Evolutionary conservation across 2,113 vertebrate genomes (phyloP), one percentile per base, ranked within the genome.

Genomic region (Sorex araneus): DNA sequence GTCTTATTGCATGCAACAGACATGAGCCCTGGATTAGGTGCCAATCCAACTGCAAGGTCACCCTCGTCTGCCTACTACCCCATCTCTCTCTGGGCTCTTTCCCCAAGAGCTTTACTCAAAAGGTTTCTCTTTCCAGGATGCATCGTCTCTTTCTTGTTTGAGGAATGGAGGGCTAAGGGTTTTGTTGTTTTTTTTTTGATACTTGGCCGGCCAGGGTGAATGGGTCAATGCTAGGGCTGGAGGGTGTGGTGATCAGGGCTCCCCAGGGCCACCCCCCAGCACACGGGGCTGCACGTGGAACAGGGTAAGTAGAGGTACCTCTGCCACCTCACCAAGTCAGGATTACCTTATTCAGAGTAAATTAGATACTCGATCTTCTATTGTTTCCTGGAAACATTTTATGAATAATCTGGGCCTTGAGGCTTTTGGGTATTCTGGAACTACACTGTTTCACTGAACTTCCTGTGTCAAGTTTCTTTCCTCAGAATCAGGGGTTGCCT

Each of bases 11-110:
- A 60, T 74, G 63, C 10, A 30, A 66, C 8, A 34, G 8, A 3
- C 19, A 36, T 4, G 25, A 40, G 0, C 0, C 4, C n/a, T 4
- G 4, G 3, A 9, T 27, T 11, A 40, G 40, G 36, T 30, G 36
- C 7, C 36, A n/a, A 21, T 66, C 23, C 54, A 69, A 34, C 40
- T 23, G 74, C 34, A 70, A 69, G n/a, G 7, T 3, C 27, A 19
- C 30, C 30, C 9, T 11, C 12, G 21, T 28, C 82, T 78, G 12
- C 57, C 19, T 19, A 60, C 57, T 60, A 19, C 16, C 21, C 57
- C 57, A 21, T 2, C 16, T 16, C 13, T 81, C 60, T 45, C 63
- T 40, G 40, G 63, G 6, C 3, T 45, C n/a, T 50, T 50, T 23
- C 67, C 70, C 45, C 27, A 25, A 34, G 54, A 50, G 71, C 32